Evolutionary conservation across 2,113 vertebrate species (phyloP).

Genomic region (Australoheros scitulus): DNA sequence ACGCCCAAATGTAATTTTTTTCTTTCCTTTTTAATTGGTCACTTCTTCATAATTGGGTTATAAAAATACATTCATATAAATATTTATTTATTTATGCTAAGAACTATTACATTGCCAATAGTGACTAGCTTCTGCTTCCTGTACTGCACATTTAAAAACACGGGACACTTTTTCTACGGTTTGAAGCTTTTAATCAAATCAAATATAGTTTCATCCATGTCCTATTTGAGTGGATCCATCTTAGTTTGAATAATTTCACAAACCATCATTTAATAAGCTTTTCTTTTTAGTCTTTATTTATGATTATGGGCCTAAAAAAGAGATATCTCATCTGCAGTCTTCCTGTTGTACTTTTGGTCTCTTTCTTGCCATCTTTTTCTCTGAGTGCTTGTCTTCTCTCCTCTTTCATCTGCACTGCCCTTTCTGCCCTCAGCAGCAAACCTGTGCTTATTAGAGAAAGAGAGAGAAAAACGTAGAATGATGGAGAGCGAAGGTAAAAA

Average conservation of each 20-base stretch:
- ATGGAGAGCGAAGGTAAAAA: constrained; percentile 48
- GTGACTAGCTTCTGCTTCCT: too few species aligned
- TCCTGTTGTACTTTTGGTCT: constrained; percentile 18
- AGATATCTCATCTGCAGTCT: constrained; percentile 7
- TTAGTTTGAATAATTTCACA: neutral
- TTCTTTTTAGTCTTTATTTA: neutral
- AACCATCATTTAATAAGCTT: neutral
- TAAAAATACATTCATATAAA: too few species aligned
- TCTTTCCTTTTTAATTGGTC: too few species aligned
- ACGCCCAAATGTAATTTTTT: too few species aligned
- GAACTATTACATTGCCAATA: too few species aligned
- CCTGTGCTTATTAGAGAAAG: constrained; percentile 64
- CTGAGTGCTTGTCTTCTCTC: constrained; percentile 30
- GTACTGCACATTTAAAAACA: too few species aligned
- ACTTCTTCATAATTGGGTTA: too few species aligned
- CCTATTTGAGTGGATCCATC: neutral
- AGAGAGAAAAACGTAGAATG: constrained; percentile 56
- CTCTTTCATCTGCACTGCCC: constrained; percentile 50
- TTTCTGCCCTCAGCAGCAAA: constrained; percentile 50
- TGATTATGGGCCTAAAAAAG: neutral
- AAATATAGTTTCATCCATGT: neutral
- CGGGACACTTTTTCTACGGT: too few species aligned
- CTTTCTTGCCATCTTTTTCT: constrained; percentile 34
- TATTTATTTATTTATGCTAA: too few species aligned
- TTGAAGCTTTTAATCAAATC: neutral